phyloP scores from a whole-genome alignment of 2,888 invertebrate species.

The Ophion ellenae region DNA sequence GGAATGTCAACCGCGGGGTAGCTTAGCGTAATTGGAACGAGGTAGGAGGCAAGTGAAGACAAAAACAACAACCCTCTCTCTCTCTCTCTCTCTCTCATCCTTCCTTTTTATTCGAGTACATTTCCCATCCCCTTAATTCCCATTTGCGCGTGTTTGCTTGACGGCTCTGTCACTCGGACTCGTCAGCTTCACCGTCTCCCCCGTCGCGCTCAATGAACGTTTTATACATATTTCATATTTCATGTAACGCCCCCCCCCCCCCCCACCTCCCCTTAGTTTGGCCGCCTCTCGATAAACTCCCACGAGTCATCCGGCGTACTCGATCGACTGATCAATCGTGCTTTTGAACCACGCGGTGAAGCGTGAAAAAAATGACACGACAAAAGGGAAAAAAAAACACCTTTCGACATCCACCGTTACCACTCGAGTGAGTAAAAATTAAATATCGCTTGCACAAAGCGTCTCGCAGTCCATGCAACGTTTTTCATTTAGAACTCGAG shows the following conservation, averaged over 20 bases:
- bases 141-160: constrained; percentile 55
- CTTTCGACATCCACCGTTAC: constrained; percentile 16
- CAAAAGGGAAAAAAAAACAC: neutral
- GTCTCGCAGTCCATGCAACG: too few species aligned
- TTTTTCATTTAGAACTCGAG: too few species aligned
- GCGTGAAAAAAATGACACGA: constrained; percentile 9
- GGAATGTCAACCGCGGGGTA: constrained; percentile 62
- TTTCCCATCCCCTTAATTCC: constrained; percentile 47
- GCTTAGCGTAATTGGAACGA: constrained; percentile 58
- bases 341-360: constrained; percentile 27
- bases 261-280: too few species aligned
- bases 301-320: constrained; percentile 46
- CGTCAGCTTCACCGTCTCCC: constrained; percentile 44
- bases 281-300: neutral
- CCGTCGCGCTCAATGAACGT: constrained; percentile 52
- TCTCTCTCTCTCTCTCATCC: constrained; percentile 34
- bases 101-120: constrained; percentile 6
- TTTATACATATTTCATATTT: constrained; percentile 52
- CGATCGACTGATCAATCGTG: constrained; percentile 57
- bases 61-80: constrained; percentile 63
- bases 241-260: neutral
- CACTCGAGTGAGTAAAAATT: constrained; percentile 25
- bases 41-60: constrained; percentile 29
- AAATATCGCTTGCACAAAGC: neutral
- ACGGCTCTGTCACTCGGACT: constrained; percentile 29